Conservation (phyloP, 2,797 vertebrate species). For the Leptoclinus maculatus region DNA sequence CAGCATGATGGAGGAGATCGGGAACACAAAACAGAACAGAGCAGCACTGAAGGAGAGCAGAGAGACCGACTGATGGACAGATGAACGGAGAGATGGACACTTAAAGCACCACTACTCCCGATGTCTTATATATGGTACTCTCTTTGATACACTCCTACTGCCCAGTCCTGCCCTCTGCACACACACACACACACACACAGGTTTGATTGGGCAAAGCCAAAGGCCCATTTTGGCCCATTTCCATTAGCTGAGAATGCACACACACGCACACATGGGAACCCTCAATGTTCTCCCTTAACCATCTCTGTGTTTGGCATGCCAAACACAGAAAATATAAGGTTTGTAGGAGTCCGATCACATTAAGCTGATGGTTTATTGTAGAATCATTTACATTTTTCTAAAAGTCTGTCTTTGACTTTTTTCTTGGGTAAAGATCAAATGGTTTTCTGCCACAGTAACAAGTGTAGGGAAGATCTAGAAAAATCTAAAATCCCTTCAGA, state of each 20-base stretch:
- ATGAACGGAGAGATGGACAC: constrained; percentile 11
- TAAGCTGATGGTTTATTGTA: not conserved
- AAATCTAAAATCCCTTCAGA: not conserved
- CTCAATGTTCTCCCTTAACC: constrained; percentile 3
- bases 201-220: constrained; percentile 24
- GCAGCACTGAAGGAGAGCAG: constrained; percentile 32
- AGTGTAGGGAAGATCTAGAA: not conserved
- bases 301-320: not conserved
- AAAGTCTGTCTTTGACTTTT: not conserved
- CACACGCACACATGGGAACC: not conserved
- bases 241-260: constrained; percentile 15
- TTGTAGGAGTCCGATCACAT: not conserved
- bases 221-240: constrained; percentile 28
- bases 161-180: constrained; percentile 68
- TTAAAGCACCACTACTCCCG: constrained; percentile 14
- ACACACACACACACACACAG: constrained; percentile 40
- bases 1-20: constrained; percentile 76
- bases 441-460: not conserved
- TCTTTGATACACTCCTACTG: constrained; percentile 62
- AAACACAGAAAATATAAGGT: not conserved
- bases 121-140: constrained; percentile 74
- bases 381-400: not conserved
- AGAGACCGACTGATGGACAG: constrained; percentile 32
- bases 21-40: constrained; percentile 7
- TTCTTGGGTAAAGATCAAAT: not conserved